A percentile compares a stretch with the other conserved stretches of the same genome.
These are phyloP conservation scores for Sicus ferrugineus DNA, from an alignment of 2,888 invertebrate genomes.

Conservation along the genomic window DNA sequence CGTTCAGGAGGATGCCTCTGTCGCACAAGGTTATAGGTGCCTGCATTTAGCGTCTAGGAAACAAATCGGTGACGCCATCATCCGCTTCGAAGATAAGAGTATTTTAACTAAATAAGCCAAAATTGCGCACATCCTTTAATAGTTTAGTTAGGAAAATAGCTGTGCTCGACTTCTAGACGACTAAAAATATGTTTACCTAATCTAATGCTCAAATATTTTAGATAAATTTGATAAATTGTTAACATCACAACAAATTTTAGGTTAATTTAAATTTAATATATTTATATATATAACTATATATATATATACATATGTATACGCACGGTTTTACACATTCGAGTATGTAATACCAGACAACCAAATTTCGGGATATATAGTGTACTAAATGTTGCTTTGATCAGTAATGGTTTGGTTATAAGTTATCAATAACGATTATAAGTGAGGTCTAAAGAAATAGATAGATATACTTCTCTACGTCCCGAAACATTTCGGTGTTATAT, in stretches of 20 bases:
- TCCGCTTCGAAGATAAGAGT: slow-evolving; percentile 62
- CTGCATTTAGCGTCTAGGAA: slow-evolving; percentile 67
- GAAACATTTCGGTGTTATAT: too few species aligned
- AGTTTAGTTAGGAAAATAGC: slow-evolving; percentile 2
- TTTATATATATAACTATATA: not conserved
- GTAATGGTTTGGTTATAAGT: too few species aligned
- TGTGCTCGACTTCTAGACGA: not conserved
- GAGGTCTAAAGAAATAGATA: too few species aligned
- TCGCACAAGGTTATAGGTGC: slow-evolving; percentile 58
- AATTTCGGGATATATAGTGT: too few species aligned
- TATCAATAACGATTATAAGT: too few species aligned
- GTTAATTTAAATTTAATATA: not conserved
- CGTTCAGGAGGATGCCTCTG: slow-evolving; percentile 36
- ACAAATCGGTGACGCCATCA: slow-evolving; percentile 64
- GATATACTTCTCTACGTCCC: too few species aligned
- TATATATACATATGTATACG: too few species aligned
- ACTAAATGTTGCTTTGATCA: too few species aligned
- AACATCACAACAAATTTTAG: not conserved
- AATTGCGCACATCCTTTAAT: slow-evolving; percentile 4
- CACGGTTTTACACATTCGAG: too few species aligned
- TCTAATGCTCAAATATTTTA: too few species aligned
- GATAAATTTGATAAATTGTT: not conserved
- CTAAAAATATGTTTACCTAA: not conserved
- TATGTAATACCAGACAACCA: too few species aligned
- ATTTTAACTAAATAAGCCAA: slow-evolving; percentile 53